A percentile compares a stretch with the other conserved stretches of the same genome.
Evolutionary conservation across 2,113 vertebrate species (phyloP).

Genomic region (Ahaetulla prasina): DNA sequence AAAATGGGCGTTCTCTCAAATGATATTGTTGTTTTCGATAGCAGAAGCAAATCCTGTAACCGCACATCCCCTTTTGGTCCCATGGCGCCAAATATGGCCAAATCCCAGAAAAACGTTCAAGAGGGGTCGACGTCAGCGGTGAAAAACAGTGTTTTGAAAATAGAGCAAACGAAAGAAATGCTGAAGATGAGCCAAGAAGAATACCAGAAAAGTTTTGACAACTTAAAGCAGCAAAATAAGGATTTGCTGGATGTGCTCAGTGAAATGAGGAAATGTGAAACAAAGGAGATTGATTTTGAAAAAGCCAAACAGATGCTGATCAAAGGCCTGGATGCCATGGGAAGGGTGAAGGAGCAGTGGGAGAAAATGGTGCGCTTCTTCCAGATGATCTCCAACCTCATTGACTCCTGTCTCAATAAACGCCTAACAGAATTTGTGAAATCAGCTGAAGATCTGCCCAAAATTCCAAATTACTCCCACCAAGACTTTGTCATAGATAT

Average conservation of each 20-base stretch:
- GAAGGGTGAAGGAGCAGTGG: conserved; percentile 51
- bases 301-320: conserved; percentile 41
- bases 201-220: conserved; percentile 35
- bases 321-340: conserved; percentile 50
- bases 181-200: conserved; percentile 23
- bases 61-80: background rate
- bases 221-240: conserved; percentile 44
- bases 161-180: conserved; percentile 30
- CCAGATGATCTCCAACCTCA: conserved; percentile 54
- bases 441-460: background rate
- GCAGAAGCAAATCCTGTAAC: background rate
- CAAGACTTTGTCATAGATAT: conserved; percentile 40
- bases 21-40: background rate
- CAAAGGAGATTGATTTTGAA: conserved; percentile 50
- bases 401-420: conserved; percentile 38
- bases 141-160: background rate
- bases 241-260: conserved; percentile 48
- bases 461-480: conserved; percentile 13
- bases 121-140: background rate
- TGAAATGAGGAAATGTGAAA: conserved; percentile 35
- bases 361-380: conserved; percentile 58
- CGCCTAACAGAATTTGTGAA: conserved; percentile 35
- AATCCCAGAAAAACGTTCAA: background rate
- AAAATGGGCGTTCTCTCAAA: background rate
- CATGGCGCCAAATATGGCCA: background rate